phyloP scores from a whole-genome alignment of 2,113 vertebrate genomes.

The Carassius auratus region DNA sequence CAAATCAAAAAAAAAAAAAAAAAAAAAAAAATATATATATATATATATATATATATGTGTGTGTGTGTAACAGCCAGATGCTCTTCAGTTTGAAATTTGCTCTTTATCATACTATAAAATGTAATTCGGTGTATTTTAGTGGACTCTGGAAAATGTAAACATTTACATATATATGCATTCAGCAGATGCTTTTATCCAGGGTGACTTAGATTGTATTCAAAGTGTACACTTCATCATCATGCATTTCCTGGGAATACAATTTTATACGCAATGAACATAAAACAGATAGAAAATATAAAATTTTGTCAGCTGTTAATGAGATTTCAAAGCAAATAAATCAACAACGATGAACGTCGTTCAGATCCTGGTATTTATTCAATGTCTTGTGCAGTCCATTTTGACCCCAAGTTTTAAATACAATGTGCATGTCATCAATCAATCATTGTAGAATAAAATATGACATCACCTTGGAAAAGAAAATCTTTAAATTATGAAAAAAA shows the following conservation, averaged over 20 bases:
- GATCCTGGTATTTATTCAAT: constrained; percentile 28
- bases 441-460: not conserved
- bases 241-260: not conserved
- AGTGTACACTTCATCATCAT: not conserved
- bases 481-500: constrained; percentile 11
- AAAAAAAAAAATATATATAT: not conserved
- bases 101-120: not conserved
- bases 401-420: constrained; percentile 16
- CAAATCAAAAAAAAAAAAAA: not conserved
- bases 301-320: not conserved
- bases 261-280: not conserved
- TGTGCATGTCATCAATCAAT: constrained; percentile 1
- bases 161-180: not conserved
- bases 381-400: not conserved
- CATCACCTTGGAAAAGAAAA: constrained; percentile 11
- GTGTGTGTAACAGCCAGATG: not conserved
- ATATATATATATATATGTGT: too few relatives aligned
- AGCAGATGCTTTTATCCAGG: not conserved
- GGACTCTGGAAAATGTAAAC: not conserved
- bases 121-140: not conserved
- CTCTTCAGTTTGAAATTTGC: not conserved
- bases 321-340: not conserved
- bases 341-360: not conserved
- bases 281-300: not conserved
- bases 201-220: not conserved